These are phyloP conservation scores for Mellivora capensis DNA, from an alignment of 2,113 vertebrate species.

Conservation along the genomic window DNA sequence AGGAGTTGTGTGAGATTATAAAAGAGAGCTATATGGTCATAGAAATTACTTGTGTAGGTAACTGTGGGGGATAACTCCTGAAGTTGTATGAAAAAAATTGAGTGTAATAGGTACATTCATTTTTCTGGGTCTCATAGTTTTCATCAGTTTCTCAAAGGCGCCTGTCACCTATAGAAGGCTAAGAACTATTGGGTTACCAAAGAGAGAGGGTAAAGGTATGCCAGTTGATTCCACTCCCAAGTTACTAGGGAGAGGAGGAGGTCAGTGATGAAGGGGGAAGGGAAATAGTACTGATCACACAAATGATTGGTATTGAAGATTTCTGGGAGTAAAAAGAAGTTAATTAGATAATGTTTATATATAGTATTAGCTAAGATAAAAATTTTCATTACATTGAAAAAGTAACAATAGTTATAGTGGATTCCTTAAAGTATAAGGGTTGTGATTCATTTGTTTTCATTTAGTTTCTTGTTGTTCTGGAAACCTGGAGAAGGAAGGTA, in stretches of 20 bases:
- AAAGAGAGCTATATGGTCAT: not conserved
- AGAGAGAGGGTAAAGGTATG: constrained; percentile 8
- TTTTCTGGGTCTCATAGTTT: not conserved
- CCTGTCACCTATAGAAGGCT: not conserved
- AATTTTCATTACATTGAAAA: constrained; percentile 25
- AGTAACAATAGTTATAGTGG: not conserved
- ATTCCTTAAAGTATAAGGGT: not conserved
- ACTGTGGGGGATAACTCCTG: not conserved
- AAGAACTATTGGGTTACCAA: not conserved
- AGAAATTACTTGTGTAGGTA: constrained; percentile 31
- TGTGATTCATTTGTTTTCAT: constrained; percentile 33
- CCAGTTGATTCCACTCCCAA: constrained; percentile 16
- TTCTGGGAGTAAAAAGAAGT: not conserved
- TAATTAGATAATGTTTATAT: not conserved
- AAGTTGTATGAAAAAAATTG: not conserved
- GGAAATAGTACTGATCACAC: not conserved
- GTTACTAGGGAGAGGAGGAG: not conserved
- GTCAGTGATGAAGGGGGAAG: not conserved
- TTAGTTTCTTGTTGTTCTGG: constrained; percentile 5
- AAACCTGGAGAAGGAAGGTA: not conserved
- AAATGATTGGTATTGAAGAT: not conserved
- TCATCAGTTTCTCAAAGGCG: constrained; percentile 8
- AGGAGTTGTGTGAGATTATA: constrained; percentile 7
- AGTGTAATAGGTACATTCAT: not conserved
- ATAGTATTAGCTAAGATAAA: not conserved